These are phyloP conservation scores for Acanthiza pusilla DNA, from an alignment of 2,797 vertebrate genomes.

Conservation along the genomic window DNA sequence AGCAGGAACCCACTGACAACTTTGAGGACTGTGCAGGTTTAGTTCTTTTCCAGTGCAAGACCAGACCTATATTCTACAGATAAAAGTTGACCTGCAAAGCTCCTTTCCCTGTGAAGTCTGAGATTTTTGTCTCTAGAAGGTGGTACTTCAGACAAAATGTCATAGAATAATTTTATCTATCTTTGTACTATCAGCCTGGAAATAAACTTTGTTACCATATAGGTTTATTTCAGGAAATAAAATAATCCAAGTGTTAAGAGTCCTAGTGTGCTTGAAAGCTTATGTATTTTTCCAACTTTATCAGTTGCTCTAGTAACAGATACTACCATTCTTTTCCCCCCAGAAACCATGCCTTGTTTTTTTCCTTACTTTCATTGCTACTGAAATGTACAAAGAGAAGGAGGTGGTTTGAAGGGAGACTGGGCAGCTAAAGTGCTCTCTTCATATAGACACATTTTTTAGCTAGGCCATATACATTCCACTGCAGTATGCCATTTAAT, in stretches of 20 bases:
- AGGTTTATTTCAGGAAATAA: neutral
- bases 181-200: neutral
- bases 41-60: neutral
- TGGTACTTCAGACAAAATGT: neutral
- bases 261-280: neutral
- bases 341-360: neutral
- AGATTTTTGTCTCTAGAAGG: neutral
- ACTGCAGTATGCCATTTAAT: neutral
- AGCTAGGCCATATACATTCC: neutral
- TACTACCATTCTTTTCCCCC: neutral
- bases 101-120: neutral
- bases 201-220: neutral
- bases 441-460: neutral
- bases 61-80: neutral
- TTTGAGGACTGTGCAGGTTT: neutral
- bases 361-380: neutral
- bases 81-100: neutral
- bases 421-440: neutral
- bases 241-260: neutral
- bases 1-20: neutral
- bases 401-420: neutral
- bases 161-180: neutral
- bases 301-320: neutral
- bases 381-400: neutral
- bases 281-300: neutral